Conservation (phyloP, 2,113 vertebrate genomes). For the Ranitomeya variabilis region DNA sequence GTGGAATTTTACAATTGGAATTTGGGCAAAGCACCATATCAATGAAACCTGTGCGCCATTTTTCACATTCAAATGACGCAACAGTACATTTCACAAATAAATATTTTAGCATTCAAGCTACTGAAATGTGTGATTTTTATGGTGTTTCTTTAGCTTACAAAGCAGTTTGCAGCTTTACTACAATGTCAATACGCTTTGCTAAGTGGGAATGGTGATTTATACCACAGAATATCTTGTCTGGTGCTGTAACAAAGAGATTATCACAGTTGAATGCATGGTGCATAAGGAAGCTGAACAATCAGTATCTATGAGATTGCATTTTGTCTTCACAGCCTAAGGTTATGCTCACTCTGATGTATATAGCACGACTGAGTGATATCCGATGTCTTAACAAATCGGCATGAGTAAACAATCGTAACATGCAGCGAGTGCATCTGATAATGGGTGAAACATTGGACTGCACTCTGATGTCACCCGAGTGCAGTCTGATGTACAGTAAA, state of each 20-base stretch:
- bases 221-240: conserved; percentile 7
- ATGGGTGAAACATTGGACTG: no score
- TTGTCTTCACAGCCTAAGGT: not conserved
- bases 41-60: not conserved
- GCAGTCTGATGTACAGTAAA: no score
- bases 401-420: no score
- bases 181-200: conserved; percentile 23
- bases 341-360: no score
- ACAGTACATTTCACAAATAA: not conserved
- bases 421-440: no score
- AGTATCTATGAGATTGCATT: not conserved
- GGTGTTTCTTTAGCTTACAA: conserved; percentile 1
- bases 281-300: not conserved
- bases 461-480: no score
- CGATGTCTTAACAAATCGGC: no score
- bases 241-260: conserved; percentile 14
- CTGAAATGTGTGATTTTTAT: not conserved
- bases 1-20: no score
- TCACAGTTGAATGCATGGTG: conserved; percentile 29
- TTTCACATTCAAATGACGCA: no score
- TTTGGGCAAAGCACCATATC: not conserved
- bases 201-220: conserved; percentile 22
- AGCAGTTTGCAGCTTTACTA: conserved; percentile 31
- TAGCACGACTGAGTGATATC: no score
- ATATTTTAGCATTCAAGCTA: not conserved